Base-by-base conservation (phyloP, 2,113 vertebrate genomes). In the Ageneiosus marmoratus region DNA sequence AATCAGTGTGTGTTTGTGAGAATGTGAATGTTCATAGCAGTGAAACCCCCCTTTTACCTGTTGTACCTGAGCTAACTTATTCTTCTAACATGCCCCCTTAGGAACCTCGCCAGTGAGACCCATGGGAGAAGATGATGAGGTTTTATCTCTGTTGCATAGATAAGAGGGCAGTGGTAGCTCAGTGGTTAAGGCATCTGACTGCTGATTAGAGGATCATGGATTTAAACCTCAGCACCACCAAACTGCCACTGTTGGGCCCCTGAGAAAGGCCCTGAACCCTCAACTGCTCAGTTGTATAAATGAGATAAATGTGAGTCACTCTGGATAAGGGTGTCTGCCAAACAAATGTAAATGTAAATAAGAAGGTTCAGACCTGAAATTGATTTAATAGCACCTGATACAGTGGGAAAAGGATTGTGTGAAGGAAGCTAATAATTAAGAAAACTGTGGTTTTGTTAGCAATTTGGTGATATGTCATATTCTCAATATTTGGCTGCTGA, bases 311-410 rank as follows among this genome's bases (percentile, higher is more conserved):
- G n/a, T n/a, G n/a, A n/a, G n/a, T n/a, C n/a, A n/a, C n/a, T n/a
- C n/a, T n/a, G n/a, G n/a, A n/a, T n/a, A n/a, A n/a, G n/a, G n/a
- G n/a, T n/a, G n/a, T n/a, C n/a, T n/a, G n/a, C n/a, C n/a, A n/a
- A n/a, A n/a, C n/a, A n/a, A n/a, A n/a, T n/a, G n/a, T n/a, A n/a
- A n/a, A n/a, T n/a, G n/a, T n/a, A n/a, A n/a, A n/a, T n/a, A n/a
- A 88, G 88, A 85, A 82, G 86, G 86, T 91, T 93, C 89, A 84
- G 89, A 91, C 91, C 88, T 82, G 83, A 91, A 92, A 92, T 92
- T 87, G 90, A 91, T 92, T 88, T 77, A 90, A 83, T 75, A 18
- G 79, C 55, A 91, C 91, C 89, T 89, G 89, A 67, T 90, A 92
- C 84, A 84, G 89, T 32, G 88, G 77, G 84, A 70, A 83, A 76